Evolutionary conservation across 2,888 invertebrate genomes (phyloP), one percentile per base, ranked within the genome.

Genomic region (Dicycla oo): DNA sequence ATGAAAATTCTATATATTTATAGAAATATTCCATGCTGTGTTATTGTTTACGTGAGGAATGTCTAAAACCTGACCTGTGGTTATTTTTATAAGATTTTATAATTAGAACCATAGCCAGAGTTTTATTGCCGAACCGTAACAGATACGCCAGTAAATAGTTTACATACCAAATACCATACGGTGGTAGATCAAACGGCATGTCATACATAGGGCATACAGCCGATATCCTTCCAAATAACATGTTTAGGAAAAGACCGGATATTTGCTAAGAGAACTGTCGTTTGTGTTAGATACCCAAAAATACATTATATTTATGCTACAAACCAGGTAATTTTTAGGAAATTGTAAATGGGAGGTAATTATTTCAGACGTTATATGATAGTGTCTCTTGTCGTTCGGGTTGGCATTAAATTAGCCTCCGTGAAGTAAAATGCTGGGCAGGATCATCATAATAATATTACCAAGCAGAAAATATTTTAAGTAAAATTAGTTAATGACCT

Each of bases 101-200:
- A 34, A 23, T 13, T 69, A 23, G 13, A 64, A 53, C 4, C 11
- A 38, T 13, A 34, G 23, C 47, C 8, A 67, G 65, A 77, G 64
- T 73, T 77, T 78, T 73, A 73, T 78, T 75, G 49, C 72, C 47
- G 72, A 43, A 43, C 53, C 54, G 62, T 73, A 70, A 71, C 51
- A 62, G 64, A 53, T 51, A 60, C 68, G 65, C 47, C 53, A 67
- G 60, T 72, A 75, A 77, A 83, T 73, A 63, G 57, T 30, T 49
- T 23, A 38, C 34, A 54, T 60, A 40, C 51, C 15, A 13, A 58
- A 75, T 81, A 60, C 15, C 53, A 47, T n/a, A 43, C 20, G n/a
- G 49, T 62, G 38, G 45, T 20, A 53, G 71, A 85, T 85, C 75
- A 79, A 80, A 80, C 62, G 54, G 47, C 53, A 34, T 76, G 73